A percentile compares a stretch with the other conserved stretches of the same genome.
Conservation (phyloP, 1,140 invertebrate genomes). For the Trinorchestia longiramus region DNA sequence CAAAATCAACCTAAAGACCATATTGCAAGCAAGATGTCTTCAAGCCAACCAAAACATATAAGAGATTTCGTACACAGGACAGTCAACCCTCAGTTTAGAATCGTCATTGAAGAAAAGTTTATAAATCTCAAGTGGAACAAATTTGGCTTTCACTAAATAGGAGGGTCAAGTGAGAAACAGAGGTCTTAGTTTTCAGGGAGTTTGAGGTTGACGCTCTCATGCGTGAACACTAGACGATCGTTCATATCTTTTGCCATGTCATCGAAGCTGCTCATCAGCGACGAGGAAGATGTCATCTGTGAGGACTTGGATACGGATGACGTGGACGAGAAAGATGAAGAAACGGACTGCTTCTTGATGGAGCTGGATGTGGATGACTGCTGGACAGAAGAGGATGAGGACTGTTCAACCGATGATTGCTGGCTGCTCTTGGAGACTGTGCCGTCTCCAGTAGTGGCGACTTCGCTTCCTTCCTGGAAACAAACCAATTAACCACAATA, state of each 20-base stretch:
- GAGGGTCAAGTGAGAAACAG: not conserved
- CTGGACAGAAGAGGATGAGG: slow-evolving; percentile 26
- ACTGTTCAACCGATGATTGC: slow-evolving; percentile 56
- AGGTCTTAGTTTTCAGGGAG: slow-evolving; percentile 55
- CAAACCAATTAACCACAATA: not conserved
- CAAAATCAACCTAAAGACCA: not conserved
- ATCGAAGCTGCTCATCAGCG: slow-evolving; percentile 55
- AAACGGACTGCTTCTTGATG: slow-evolving; percentile 61
- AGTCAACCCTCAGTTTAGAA: not conserved
- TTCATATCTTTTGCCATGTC: slow-evolving; percentile 65
- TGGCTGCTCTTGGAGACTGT: slow-evolving; percentile 55
- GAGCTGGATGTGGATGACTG: not conserved
- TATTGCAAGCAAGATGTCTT: not conserved
- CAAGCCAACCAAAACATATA: not conserved
- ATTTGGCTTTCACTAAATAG: not conserved
- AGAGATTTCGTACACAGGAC: not conserved
- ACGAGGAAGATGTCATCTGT: slow-evolving; percentile 21
- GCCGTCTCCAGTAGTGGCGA: slow-evolving; percentile 55
- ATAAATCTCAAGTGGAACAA: not conserved
- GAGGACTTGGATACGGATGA: slow-evolving; percentile 55
- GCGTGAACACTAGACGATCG: slow-evolving; percentile 65
- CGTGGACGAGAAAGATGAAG: slow-evolving; percentile 55
- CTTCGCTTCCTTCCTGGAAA: slow-evolving; percentile 59
- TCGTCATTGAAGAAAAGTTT: not conserved
- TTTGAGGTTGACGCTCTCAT: slow-evolving; percentile 65